Conservation (phyloP, 2,888 invertebrate species). For the Cephus pulcher region DNA sequence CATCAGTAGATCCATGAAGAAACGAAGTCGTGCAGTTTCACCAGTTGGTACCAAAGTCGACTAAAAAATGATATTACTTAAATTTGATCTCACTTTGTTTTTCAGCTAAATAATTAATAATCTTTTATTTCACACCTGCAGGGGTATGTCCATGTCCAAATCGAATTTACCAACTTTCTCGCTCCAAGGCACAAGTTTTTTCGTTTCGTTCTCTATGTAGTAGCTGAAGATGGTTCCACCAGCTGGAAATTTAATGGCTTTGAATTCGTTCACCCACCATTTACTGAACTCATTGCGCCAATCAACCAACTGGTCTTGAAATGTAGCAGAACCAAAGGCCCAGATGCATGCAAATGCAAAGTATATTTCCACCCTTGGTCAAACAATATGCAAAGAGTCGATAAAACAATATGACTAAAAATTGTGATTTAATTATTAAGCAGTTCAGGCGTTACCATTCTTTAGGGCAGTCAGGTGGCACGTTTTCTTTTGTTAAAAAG, state of each 20-base stretch:
- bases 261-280: conserved; percentile 95
- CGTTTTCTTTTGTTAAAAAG: conserved; percentile 81
- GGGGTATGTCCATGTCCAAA: conserved; percentile 86
- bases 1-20: conserved; percentile 88
- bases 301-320: conserved; percentile 91
- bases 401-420: neutral
- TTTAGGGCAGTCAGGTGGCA: conserved; percentile 90
- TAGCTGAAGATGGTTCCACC: conserved; percentile 89
- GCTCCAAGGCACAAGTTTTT: conserved; percentile 89
- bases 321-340: conserved; percentile 93
- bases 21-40: conserved; percentile 88
- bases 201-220: conserved; percentile 87
- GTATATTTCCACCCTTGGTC: conserved; percentile 83
- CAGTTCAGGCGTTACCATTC: conserved; percentile 74
- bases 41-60: conserved; percentile 87
- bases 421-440: neutral
- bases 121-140: conserved; percentile 75
- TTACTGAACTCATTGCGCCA: conserved; percentile 95
- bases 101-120: neutral
- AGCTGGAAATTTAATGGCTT: conserved; percentile 87
- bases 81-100: neutral
- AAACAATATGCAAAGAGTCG: neutral
- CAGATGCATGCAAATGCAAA: conserved; percentile 92
- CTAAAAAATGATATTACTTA: conserved; percentile 62
- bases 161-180: conserved; percentile 84